Base-by-base conservation (phyloP, 2,113 vertebrate species). In the Apteryx owenii region DNA sequence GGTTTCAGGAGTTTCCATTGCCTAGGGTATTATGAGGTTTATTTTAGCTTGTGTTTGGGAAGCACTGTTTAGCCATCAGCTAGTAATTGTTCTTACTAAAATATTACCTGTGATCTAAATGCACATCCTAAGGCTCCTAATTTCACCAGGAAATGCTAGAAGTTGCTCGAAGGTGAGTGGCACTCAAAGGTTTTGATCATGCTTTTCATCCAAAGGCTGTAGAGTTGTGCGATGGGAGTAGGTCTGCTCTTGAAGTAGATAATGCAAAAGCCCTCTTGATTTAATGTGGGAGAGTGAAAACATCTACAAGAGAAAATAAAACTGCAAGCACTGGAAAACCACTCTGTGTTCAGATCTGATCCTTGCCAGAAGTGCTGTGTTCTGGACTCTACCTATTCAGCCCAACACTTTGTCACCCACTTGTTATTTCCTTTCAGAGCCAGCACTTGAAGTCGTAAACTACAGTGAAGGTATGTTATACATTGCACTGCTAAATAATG, bases 361-460 rank as follows among this genome's bases (percentile, higher is more conserved):
- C 65, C n/a, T 81, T 38, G 14, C 44, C 53, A 50, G 16, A 33
- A 1, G 0, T 50, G 12, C 15, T 0, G 0, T 14, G 11, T 73
- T 61, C n/a, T 73, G 44, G 42, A 28, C 50, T n/a, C 28, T 78
- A 4, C 7, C 53, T 81, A 3, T 46, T 79, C 23, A 80, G 51
- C 64, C 21, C 48, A 68, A 15, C 28, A 2, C 22, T 26, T 54
- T 78, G 60, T 96, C 25, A 95, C n/a, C 5, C 3, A 64, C 28
- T 42, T 60, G 28, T 83, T 80, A 15, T 90, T 97, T 89, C 46
- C 46, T 97, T 97, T 90, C 96, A 97, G 97, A 96, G 44, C 54
- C 81, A 9, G 82, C 10, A 22, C 71, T 70, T 38, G 56, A 77
- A 36, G 82, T 53, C 0, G 0, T 18, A 9, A 68, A 38, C 64